These are phyloP conservation scores for Bruchidius siliquastri DNA, from an alignment of 2,888 invertebrate genomes.

Conservation along the genomic window DNA sequence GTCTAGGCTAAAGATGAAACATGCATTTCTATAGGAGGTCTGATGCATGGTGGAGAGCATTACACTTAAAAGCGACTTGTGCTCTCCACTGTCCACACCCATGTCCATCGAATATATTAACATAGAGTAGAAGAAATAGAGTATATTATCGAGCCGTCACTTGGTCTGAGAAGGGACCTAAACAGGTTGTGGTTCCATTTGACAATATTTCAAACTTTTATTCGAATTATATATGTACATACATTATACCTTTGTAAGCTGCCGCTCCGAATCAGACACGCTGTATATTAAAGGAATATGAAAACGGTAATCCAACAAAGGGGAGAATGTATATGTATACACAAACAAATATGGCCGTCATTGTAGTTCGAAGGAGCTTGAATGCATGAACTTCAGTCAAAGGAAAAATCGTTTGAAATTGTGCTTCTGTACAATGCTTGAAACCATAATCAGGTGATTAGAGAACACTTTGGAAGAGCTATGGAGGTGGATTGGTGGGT, in stretches of 20 bases:
- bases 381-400: background rate
- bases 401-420: background rate
- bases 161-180: slow-evolving; percentile 7
- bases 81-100: background rate
- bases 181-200: slow-evolving; percentile 37
- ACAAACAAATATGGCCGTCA: slow-evolving; percentile 37
- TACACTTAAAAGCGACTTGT: background rate
- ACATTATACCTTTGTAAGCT: slow-evolving; percentile 37
- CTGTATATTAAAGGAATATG: slow-evolving; percentile 33
- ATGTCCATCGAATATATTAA: background rate
- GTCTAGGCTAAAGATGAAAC: too few relatives aligned
- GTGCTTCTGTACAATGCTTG: background rate
- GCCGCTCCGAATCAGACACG: slow-evolving; percentile 37
- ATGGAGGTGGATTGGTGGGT: too few relatives aligned
- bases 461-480: background rate
- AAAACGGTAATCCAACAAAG: slow-evolving; percentile 31
- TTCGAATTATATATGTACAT: slow-evolving; percentile 41
- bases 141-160: slow-evolving; percentile 34
- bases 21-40: too few relatives aligned
- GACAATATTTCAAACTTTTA: slow-evolving; percentile 39
- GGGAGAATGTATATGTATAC: slow-evolving; percentile 31
- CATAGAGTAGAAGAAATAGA: slow-evolving; percentile 22
- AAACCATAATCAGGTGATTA: background rate
- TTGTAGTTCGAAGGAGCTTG: slow-evolving; percentile 8
- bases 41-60: too few relatives aligned